A percentile compares a stretch with the other conserved stretches of the same genome.
These are phyloP conservation scores for Saccostrea glomerata DNA, from an alignment of 1,140 invertebrate genomes.

Conservation along the genomic window DNA sequence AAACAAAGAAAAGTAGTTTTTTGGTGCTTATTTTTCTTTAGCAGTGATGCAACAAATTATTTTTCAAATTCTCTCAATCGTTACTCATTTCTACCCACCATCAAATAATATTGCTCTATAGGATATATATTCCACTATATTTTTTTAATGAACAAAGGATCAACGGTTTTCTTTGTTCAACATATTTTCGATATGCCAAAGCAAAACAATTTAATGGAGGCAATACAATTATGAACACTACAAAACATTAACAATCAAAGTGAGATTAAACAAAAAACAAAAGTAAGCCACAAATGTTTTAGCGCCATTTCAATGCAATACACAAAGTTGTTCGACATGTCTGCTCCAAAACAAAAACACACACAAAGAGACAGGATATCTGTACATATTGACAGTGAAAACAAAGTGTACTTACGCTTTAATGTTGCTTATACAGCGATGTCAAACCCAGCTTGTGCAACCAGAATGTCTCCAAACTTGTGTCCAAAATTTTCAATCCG, in stretches of 20 bases:
- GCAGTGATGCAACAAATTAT: too few species aligned
- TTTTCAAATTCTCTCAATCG: too few species aligned
- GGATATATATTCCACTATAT: too few species aligned
- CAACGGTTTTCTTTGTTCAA: background rate
- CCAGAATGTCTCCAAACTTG: background rate
- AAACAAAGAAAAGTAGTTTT: background rate
- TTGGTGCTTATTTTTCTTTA: background rate
- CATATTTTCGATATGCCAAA: background rate
- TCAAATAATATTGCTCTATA: too few species aligned
- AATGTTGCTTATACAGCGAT: background rate
- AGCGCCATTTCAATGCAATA: conserved; percentile 33
- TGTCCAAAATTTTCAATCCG: background rate
- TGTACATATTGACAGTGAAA: background rate
- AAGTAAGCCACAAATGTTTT: background rate
- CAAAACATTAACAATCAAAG: background rate
- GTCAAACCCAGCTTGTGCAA: background rate
- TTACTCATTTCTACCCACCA: too few species aligned
- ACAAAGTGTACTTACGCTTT: background rate
- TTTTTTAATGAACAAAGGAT: background rate
- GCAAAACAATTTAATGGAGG: background rate
- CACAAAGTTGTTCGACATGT: conserved; percentile 28
- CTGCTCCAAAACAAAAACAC: conserved; percentile 21
- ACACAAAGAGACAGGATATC: background rate
- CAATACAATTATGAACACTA: background rate
- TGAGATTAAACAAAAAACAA: background rate